Evolutionary conservation across 2,888 invertebrate species (phyloP), one percentile per base, ranked within the genome.

Genomic region (Orthonychiurus folsomi): DNA sequence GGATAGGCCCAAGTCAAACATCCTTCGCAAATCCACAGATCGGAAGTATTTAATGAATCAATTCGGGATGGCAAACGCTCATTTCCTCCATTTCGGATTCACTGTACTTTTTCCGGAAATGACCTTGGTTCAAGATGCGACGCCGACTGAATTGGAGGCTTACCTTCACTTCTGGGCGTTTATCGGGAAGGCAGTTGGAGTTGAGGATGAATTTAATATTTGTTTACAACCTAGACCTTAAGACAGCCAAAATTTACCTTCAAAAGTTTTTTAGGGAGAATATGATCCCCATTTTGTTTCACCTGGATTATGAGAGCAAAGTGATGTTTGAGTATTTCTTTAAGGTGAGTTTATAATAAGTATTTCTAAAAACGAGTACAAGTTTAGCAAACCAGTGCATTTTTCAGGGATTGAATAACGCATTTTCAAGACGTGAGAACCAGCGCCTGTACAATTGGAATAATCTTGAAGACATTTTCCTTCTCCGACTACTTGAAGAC

Each of bases 81-180:
- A 25, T 20, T 55, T 20, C 9, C 5, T 12, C 3, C 20, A 20
- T 3, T 15, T 55, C 5, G 55, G 21, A 15, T 25, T 25, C 15
- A 23, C 55, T 9, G 24, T 55, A 9, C 3, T 55, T 3, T 9
- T 9, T 25, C 55, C 55, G 3, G 5, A 55, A 21, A 9, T n/a
- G 9, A 5, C 5, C 25, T 15, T 25, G 5, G 12, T 55, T n/a
- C 24, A 3, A 5, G 21, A 24, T 55, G 20, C 21, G 5, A 55
- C 20, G 3, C 21, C 20, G 5, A 24, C 21, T 9, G 55, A 55
- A 55, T 9, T 24, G 2, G 15, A 23, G 5, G 55, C 24, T 3
- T 55, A 5, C n/a, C 55, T 55, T 5, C 55, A 55, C 25, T 55
- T 55, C 25, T 55, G 55, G 55, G 25, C 21, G 5, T 55, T 55